These are phyloP conservation scores for Chironomus tentans DNA, from an alignment of 2,888 invertebrate species.

Conservation along the genomic window DNA sequence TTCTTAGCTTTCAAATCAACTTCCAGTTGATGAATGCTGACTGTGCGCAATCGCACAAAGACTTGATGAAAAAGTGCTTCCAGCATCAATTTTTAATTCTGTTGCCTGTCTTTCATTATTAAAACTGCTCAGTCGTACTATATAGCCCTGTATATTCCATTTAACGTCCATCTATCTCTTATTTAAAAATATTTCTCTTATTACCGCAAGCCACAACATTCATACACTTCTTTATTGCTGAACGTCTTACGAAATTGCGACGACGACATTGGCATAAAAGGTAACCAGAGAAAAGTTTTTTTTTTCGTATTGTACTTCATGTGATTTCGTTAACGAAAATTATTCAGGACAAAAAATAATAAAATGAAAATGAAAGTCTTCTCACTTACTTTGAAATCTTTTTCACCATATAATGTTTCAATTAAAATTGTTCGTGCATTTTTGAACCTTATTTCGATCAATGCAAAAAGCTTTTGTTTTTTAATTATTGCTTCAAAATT, in stretches of 20 bases:
- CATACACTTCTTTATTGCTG: background rate
- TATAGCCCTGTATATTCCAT: slow-evolving; percentile 12
- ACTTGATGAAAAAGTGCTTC: slow-evolving; percentile 17
- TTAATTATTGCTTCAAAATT: too few relatives aligned
- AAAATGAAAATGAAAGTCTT: slow-evolving; percentile 22
- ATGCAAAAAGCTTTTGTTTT: too few relatives aligned
- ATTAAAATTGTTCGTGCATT: background rate
- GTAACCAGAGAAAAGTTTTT: background rate
- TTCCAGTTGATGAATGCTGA: slow-evolving; percentile 16
- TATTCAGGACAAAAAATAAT: background rate
- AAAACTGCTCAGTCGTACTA: background rate
- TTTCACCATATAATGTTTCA: background rate
- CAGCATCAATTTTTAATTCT: slow-evolving; percentile 25
- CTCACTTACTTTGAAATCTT: background rate
- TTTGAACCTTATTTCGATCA: too few relatives aligned
- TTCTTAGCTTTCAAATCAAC: slow-evolving; percentile 5
- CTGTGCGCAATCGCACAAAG: background rate
- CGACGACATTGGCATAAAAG: background rate
- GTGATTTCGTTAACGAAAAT: background rate
- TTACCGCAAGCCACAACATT: slow-evolving; percentile 26
- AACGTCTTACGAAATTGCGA: background rate
- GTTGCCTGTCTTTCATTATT: slow-evolving; percentile 1
- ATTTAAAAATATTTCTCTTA: background rate
- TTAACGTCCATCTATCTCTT: slow-evolving; percentile 26
- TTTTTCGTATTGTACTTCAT: background rate